phyloP scores from a whole-genome alignment of 1,140 invertebrate species.

The Matsumurasca onukii region DNA sequence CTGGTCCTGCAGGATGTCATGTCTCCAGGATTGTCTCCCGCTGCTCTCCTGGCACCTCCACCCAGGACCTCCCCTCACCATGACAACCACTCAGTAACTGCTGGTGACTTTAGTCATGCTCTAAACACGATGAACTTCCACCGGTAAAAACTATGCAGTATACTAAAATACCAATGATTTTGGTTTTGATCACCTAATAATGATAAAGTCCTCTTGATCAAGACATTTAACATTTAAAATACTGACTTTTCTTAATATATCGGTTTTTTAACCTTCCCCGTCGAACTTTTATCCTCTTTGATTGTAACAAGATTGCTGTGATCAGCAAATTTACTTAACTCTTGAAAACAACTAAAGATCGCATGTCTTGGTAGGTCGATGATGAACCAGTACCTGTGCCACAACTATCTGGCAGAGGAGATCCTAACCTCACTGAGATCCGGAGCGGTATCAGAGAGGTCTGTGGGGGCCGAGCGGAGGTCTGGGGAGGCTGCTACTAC shows the following conservation, averaged over 20 bases:
- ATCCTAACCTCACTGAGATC: conserved; percentile 61
- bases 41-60: not conserved
- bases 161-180: not conserved
- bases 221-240: too few species aligned
- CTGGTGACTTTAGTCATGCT: conserved; percentile 32
- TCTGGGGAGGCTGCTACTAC: not conserved
- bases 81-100: too few species aligned
- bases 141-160: conserved; percentile 28
- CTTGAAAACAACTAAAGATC: too few species aligned
- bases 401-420: conserved; percentile 66
- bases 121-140: conserved; percentile 36
- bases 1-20: not conserved
- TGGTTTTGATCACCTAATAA: too few species aligned
- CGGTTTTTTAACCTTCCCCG: too few species aligned
- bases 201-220: too few species aligned
- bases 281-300: conserved; percentile 11
- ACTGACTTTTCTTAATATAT: too few species aligned
- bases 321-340: not conserved
- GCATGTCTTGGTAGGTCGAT: conserved; percentile 56
- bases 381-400: conserved; percentile 72
- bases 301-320: not conserved
- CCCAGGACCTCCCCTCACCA: not conserved
- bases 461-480: conserved; percentile 13
- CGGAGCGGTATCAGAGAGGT: too few species aligned
- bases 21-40: not conserved